Evolutionary conservation across 1,140 invertebrate genomes (phyloP), one percentile per base, ranked within the genome.

Genomic region (Penaeus vannamei): DNA sequence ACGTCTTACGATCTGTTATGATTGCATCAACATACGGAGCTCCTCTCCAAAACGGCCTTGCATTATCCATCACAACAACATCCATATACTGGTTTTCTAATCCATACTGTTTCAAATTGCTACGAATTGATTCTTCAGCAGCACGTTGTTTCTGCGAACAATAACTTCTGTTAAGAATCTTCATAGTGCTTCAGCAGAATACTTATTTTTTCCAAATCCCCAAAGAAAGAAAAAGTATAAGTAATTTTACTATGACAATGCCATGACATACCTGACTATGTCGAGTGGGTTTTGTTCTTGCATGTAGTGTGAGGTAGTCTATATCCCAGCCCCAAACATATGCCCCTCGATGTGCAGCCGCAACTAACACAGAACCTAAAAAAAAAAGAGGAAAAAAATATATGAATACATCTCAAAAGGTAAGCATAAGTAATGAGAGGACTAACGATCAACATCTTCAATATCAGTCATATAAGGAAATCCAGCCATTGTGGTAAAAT

Each of bases 241-340:
- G 17, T 53, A 53, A 8, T 7, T 14, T 53, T 53, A 53, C 53
- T 17, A 53, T 53, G 5, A 12, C 53, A 53, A 14, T 17, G 53
- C 53, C 22, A 69, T 32, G 46, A 81, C 46, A 64, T 87, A 80
- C 76, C 92, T 89, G 87, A 29, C 80, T 84, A 26, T 84, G 82
- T 91, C 97, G 94, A 4, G 95, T 96, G 14, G 97, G 96, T 91
- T 96, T 95, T 89, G 97, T 97, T 93, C 96, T 95, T 0, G 95
- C 98, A 94, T 99, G 98, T 5, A 99, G 92, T 95, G 98, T 97
- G 92, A 98, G 94, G 93, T 95, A 99, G 93, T 99, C 98, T 87
- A 99, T 98, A 92, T 99, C 98, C 8, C 96, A 96, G 4, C 98
- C 98, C 92, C 97, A 94, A 14, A 98, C 97, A 93, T 97, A 97